Conservation (phyloP, 2,113 vertebrate species). For the Meles meles region DNA sequence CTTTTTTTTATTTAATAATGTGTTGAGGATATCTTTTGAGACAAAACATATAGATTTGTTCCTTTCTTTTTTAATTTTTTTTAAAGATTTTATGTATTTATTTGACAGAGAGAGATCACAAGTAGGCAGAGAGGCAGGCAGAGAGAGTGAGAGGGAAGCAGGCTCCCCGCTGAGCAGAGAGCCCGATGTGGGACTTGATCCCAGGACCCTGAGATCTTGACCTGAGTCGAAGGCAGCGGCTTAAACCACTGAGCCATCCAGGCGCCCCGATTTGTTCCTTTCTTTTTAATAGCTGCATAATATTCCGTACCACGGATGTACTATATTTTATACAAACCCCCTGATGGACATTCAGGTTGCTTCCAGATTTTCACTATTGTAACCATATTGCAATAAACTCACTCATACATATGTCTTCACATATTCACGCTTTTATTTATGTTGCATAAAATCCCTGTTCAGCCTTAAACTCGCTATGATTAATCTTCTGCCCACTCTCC, state of each 20-base stretch:
- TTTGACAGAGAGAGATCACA: too few species aligned
- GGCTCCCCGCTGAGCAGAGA: too few species aligned
- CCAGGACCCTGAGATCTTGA: too few species aligned
- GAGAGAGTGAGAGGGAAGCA: too few species aligned
- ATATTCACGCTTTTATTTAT: slow-evolving; percentile 54
- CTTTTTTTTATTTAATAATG: background rate
- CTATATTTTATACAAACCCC: slow-evolving; percentile 57
- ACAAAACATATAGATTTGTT: background rate
- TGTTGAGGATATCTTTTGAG: background rate
- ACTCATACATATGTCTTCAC: slow-evolving; percentile 39
- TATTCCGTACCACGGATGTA: slow-evolving; percentile 46
- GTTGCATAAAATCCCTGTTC: slow-evolving; percentile 43
- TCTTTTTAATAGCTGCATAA: slow-evolving; percentile 60
- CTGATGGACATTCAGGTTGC: background rate
- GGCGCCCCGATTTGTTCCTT: too few species aligned
- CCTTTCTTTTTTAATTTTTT: too few species aligned
- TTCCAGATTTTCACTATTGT: slow-evolving; percentile 52
- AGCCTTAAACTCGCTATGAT: slow-evolving; percentile 38
- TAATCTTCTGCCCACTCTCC: slow-evolving; percentile 24
- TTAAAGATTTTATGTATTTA: too few species aligned
- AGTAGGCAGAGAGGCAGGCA: too few species aligned
- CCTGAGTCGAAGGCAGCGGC: too few species aligned
- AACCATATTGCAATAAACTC: slow-evolving; percentile 56
- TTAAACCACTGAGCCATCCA: too few species aligned
- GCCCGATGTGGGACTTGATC: too few species aligned